A percentile compares a stretch with the other conserved stretches of the same genome.
Evolutionary conservation across 2,113 vertebrate genomes (phyloP).

Genomic region (Okapia johnstoni): DNA sequence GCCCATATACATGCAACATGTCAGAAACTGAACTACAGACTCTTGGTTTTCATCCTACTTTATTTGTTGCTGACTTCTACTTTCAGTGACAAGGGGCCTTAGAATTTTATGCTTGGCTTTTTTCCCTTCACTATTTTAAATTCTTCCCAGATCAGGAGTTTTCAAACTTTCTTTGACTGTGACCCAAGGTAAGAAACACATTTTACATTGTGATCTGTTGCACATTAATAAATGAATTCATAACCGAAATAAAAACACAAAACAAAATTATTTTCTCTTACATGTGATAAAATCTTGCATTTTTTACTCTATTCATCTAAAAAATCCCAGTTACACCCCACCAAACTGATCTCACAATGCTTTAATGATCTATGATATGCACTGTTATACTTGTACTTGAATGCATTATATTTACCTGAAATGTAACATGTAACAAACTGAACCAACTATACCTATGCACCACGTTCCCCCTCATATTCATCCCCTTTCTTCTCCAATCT

Average conservation of each 20-base stretch:
- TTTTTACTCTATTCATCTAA: background rate
- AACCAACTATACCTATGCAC: background rate
- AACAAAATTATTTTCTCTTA: background rate
- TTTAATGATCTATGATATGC: background rate
- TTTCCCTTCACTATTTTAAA: background rate
- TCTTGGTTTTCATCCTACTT: background rate
- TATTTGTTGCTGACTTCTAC: background rate
- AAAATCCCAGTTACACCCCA: background rate
- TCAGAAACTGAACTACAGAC: background rate
- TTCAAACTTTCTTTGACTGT: background rate
- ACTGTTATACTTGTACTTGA: background rate
- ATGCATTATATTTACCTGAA: background rate
- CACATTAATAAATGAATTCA: background rate
- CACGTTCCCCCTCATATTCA: rapidly evolving
- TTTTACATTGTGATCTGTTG: background rate
- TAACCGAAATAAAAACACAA: background rate
- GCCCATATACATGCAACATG: background rate
- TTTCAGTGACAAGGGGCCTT: background rate
- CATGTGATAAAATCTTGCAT: background rate
- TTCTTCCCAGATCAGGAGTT: background rate
- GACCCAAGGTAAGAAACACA: background rate
- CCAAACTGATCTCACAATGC: background rate
- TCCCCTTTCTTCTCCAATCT: background rate
- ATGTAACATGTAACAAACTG: background rate
- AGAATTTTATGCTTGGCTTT: background rate